A percentile compares a stretch with the other conserved stretches of the same genome.
phyloP scores from a whole-genome alignment of 1,140 invertebrate genomes.

The Caenorhabditis briggsae region DNA sequence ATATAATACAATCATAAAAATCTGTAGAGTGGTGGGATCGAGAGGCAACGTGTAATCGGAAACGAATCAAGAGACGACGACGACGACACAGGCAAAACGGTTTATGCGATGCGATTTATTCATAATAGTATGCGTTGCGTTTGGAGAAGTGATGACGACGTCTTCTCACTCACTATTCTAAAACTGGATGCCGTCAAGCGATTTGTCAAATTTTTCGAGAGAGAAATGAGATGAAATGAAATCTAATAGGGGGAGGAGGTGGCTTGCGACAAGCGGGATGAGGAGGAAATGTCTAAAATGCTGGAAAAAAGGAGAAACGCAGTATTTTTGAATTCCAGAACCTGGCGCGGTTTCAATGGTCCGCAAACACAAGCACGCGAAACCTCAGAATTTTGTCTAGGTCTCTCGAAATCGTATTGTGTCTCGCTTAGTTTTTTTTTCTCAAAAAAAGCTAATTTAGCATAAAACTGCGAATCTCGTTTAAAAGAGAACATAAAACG shows the following conservation, averaged over 20 bases:
- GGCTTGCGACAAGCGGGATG: background rate
- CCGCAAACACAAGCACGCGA: constrained; percentile 8
- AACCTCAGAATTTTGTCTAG: background rate
- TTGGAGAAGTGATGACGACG: constrained; percentile 10
- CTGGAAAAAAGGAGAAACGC: background rate
- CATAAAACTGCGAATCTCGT: too few relatives aligned
- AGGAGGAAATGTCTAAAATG: background rate
- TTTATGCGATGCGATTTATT: constrained; percentile 55
- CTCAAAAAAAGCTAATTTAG: background rate
- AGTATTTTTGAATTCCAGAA: background rate
- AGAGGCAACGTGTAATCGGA: constrained; percentile 35
- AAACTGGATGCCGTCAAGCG: constrained; percentile 50
- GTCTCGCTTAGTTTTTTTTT: background rate
- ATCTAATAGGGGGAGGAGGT: constrained; percentile 19
- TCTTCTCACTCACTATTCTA: background rate
- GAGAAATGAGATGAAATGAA: constrained; percentile 20
- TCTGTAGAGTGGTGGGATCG: background rate
- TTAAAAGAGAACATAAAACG: background rate
- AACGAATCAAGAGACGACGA: constrained; percentile 21
- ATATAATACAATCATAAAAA: constrained; percentile 55
- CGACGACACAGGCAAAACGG: background rate
- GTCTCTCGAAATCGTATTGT: background rate
- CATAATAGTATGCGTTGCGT: constrained; percentile 44
- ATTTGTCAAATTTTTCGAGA: constrained; percentile 50
- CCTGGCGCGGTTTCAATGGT: background rate